Percentiles rank a stretch among this genome's conserved stretches.
phyloP scores from a whole-genome alignment of 2,888 invertebrate species.

The Ennomos quercinarius region DNA sequence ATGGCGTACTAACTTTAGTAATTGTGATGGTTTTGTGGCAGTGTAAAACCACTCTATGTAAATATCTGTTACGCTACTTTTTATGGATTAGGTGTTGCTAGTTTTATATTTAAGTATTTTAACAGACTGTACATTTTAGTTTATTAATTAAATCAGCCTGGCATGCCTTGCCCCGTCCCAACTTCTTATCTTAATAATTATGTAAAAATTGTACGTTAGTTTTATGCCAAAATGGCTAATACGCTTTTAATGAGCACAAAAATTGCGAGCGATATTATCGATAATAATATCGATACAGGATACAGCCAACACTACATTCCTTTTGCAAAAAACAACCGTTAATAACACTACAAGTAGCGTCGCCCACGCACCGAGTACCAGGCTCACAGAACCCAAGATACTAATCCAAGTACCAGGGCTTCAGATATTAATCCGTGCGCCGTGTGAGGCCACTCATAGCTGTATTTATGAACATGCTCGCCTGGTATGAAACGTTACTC shows the following conservation, averaged over 20 bases:
- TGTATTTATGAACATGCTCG: conserved; percentile 76
- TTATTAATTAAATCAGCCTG: no score
- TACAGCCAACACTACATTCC: conserved; percentile 6
- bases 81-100: no score
- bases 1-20: conserved; percentile 27
- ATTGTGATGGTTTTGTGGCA: conserved; percentile 29
- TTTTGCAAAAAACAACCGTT: conserved; percentile 29
- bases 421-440: conserved; percentile 72
- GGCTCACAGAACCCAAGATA: conserved; percentile 31
- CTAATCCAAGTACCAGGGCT: conserved; percentile 61
- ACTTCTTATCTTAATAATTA: no score
- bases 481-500: conserved; percentile 67
- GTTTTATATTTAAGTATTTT: no score
- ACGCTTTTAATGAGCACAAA: no score
- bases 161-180: no score
- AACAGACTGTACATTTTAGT: no score
- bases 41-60: conserved; percentile 5
- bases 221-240: no score
- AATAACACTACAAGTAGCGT: conserved; percentile 53
- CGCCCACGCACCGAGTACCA: conserved; percentile 61
- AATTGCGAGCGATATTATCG: no score
- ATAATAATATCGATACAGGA: no score
- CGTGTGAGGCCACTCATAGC: conserved; percentile 75
- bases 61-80: conserved; percentile 6
- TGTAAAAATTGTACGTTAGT: no score